Percentiles rank a stretch among this genome's conserved stretches.
phyloP scores from a whole-genome alignment of 2,888 invertebrate genomes.

The Calliphora vomitoria region DNA sequence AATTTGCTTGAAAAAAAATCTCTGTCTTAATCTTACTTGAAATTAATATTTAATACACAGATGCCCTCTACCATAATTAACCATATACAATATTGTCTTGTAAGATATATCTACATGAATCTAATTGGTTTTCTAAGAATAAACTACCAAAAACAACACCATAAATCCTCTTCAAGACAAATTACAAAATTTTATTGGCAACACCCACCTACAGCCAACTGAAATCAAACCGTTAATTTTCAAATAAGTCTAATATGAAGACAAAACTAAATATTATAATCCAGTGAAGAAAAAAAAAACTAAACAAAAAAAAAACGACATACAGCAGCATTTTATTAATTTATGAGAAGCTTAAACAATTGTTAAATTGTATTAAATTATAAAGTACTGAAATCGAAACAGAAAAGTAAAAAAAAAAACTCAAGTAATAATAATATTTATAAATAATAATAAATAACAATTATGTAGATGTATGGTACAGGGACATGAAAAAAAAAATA shows the following conservation, averaged over 20 bases:
- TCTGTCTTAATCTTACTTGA: neutral
- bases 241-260: slow-evolving; percentile 52
- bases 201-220: slow-evolving; percentile 65
- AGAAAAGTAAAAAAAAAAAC: slow-evolving; percentile 13
- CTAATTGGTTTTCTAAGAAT: slow-evolving; percentile 58
- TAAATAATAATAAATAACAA: slow-evolving; percentile 71
- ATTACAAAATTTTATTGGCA: slow-evolving; percentile 68
- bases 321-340: slow-evolving; percentile 73
- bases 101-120: slow-evolving; percentile 41
- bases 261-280: slow-evolving; percentile 46
- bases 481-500: slow-evolving; percentile 21
- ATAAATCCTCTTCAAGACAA: slow-evolving; percentile 72
- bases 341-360: slow-evolving; percentile 74
- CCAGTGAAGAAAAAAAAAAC: neutral
- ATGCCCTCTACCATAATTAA: slow-evolving; percentile 3
- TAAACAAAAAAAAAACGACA: slow-evolving; percentile 34
- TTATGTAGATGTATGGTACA: slow-evolving; percentile 57
- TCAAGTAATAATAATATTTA: slow-evolving; percentile 52
- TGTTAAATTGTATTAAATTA: slow-evolving; percentile 72
- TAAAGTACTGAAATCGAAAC: slow-evolving; percentile 38
- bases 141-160: slow-evolving; percentile 29
- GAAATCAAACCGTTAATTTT: slow-evolving; percentile 60
- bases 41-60: neutral
- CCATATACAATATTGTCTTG: neutral
- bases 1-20: neutral